Conservation (phyloP, 2,113 vertebrate species). For the Lagopus muta region DNA sequence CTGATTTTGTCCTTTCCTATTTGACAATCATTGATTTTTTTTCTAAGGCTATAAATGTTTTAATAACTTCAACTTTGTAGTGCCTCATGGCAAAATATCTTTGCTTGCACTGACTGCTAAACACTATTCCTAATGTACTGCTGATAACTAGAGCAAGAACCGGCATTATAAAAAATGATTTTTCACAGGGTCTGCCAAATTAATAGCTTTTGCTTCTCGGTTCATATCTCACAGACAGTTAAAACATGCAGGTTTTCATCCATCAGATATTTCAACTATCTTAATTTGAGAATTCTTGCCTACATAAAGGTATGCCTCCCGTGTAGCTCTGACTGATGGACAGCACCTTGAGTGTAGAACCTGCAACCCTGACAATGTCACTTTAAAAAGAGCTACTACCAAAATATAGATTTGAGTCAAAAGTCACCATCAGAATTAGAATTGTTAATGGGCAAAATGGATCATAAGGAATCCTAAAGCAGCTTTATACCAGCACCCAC, state of each 20-base stretch:
- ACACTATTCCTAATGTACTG: constrained; percentile 29
- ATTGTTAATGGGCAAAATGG: constrained; percentile 7
- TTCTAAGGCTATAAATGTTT: constrained; percentile 65
- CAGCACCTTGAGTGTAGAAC: neutral
- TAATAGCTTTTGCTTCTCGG: constrained; percentile 36
- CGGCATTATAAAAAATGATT: neutral
- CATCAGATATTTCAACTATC: neutral
- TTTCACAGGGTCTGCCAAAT: constrained; percentile 23
- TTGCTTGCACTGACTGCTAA: constrained; percentile 48
- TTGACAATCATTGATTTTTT: constrained; percentile 63
- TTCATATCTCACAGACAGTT: neutral
- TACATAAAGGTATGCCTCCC: neutral
- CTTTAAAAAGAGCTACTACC: neutral
- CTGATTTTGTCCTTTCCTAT: constrained; percentile 55
- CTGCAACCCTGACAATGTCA: neutral
- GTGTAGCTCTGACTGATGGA: neutral
- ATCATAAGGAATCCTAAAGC: constrained; percentile 31
- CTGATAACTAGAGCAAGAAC: constrained; percentile 8
- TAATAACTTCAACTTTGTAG: constrained; percentile 69
- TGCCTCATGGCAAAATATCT: constrained; percentile 64
- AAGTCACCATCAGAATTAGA: neutral
- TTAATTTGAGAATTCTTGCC: neutral
- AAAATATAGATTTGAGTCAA: constrained; percentile 39
- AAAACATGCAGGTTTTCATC: neutral
- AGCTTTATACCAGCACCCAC: constrained; percentile 24